Base-by-base conservation (phyloP, 2,113 vertebrate species). In the Chrysochloris asiatica region DNA sequence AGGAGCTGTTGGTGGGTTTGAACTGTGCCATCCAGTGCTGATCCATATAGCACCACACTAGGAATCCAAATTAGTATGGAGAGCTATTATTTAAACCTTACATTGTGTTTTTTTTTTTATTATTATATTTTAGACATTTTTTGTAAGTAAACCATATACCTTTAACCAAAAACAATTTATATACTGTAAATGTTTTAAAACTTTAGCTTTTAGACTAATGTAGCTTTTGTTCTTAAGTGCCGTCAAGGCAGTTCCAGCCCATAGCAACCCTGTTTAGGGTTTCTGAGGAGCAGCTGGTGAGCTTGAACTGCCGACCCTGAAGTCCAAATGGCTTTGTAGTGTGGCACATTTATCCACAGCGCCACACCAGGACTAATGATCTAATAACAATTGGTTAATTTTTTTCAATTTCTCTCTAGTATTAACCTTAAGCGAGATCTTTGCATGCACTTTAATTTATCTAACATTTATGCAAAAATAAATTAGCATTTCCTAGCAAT, bases 391-490 rank as follows among this genome's bases (percentile, higher is more conserved):
- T 65, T 95, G 94, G 86, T 96, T 96, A 96, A 76, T 97, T 96
- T 96, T 90, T 96, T 96, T 97, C 89, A 83, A 97, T 95, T 95
- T 93, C 92, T 97, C 92, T 95, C 94, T 87, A 96, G 59, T 48
- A 86, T 94, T 97, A 97, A 97, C 89, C 94, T 98, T 97, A 94
- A 96, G 88, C 93, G 48, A 96, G 92, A 96, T 83, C 52, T 96
- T 91, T 69, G 12, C 61, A 69, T 79, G 52, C 79, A 93, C 97
- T 98, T 96, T 95, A 97, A 97, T 97, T 97, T 97, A 85, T 95
- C 69, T 96, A 93, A 97, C 95, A 96, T 97, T 97, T 97, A 97
- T 98, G 96, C 95, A 97, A 95, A 97, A 97, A 77, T 91, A 97
- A 72, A 97, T 96, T 96, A 97, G 83, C 86, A 93, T 95, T 97